Base-by-base conservation (phyloP, 2,113 vertebrate species). In the Martes martes region DNA sequence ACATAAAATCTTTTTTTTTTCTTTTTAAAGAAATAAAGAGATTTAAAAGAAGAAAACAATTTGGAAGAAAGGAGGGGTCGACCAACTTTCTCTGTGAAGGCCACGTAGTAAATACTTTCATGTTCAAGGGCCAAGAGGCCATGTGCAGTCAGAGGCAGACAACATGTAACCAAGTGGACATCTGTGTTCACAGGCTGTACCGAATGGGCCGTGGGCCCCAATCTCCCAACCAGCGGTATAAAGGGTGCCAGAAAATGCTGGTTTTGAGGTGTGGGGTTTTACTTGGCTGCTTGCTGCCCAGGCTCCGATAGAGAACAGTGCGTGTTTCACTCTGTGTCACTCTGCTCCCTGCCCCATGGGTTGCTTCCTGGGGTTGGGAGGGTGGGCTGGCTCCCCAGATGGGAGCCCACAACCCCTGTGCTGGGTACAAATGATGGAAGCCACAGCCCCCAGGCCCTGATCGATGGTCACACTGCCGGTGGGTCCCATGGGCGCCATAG, bases 121-220 rank as follows among this genome's bases (percentile, higher is more conserved):
- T 7, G 11, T 57, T 63, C 28, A 2, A 4, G 59, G 80, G 61
- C 36, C 45, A 6, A 4, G 31, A 81, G 39, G 19, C 50, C 33
- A 10, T 18, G 1, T 11, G 33, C 45, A 31, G 67, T 57, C 89
- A n/a, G 16, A 92, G 31, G 21, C 52, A 55, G 26, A 23, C 10
- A 11, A 1, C 31, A 2, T 47, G 6, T 19, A 14, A 42, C 31
- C 11, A 9, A 31, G 33, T 4, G n/a, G 91, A 67, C 42, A 11
- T 0, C 31, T 5, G 31, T 24, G 3, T 18, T 21, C 4, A 31
- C 0, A 1, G 52, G 31, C 63, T 73, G 21, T 16, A 3, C 18
- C 2, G 2, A 45, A 4, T 1, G 7, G 33, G 18, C 1, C 11
- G 26, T 6, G 0, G 42, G 36, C 50, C 55, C 33, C 26, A 3